A percentile compares a stretch with the other conserved stretches of the same genome.
Conservation (phyloP, 2,888 invertebrate genomes). For the Lamellibrachia satsuma region DNA sequence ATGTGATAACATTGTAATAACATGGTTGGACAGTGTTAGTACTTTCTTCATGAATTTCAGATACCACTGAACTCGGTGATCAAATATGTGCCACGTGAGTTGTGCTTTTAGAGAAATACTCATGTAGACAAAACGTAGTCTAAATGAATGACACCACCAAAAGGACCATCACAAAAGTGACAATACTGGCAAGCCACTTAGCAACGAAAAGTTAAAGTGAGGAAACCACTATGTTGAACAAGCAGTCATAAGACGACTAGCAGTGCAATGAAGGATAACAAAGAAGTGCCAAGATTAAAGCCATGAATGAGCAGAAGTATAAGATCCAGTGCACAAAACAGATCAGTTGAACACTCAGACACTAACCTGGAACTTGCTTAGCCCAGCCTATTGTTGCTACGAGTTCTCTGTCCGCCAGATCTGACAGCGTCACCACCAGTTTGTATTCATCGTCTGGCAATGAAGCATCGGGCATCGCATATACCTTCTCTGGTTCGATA, state of each 20-base stretch:
- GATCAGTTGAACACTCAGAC: background rate
- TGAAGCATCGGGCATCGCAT: slow-evolving; percentile 67
- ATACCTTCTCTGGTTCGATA: slow-evolving; percentile 83
- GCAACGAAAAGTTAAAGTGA: too few relatives aligned
- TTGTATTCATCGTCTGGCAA: slow-evolving; percentile 65
- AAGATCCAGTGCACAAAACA: background rate
- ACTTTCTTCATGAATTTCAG: too few relatives aligned
- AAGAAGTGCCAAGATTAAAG: background rate
- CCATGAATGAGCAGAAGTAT: background rate
- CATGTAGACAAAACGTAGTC: too few relatives aligned
- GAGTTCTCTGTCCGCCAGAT: slow-evolving; percentile 90
- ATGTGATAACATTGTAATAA: too few relatives aligned
- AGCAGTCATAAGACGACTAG: slow-evolving; percentile 14
- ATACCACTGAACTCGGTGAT: too few relatives aligned
- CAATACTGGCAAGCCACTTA: too few relatives aligned
- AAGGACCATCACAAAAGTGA: too few relatives aligned
- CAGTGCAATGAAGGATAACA: background rate
- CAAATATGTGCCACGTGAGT: too few relatives aligned
- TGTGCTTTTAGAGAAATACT: too few relatives aligned
- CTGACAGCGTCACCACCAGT: slow-evolving; percentile 83
- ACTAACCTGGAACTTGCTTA: slow-evolving; percentile 88
- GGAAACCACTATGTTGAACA: too few relatives aligned
- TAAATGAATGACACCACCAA: too few relatives aligned
- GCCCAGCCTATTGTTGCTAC: slow-evolving; percentile 97
- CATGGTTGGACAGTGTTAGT: too few relatives aligned